Base-by-base conservation (phyloP, 2,113 vertebrate species). In the Gobiocypris rarus region DNA sequence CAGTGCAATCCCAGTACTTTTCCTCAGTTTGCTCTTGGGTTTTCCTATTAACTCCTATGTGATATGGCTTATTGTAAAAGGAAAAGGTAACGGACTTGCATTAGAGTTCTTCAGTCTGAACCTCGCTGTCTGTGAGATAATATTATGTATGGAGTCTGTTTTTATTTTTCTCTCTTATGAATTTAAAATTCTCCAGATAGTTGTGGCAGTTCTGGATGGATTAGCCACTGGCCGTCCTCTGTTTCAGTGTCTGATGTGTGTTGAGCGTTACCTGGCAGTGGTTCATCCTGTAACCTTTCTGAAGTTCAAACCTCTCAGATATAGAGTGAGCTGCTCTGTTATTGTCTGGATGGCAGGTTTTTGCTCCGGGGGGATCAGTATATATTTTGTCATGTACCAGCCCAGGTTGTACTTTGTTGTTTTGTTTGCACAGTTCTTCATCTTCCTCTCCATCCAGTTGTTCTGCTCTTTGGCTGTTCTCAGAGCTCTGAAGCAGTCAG, bases 11-110 rank as follows among this genome's bases (percentile, higher is more conserved):
- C 17, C 31, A 38, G 31, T 67, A 10, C 15, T 67, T 67, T 17
- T 67, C 63, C 1, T 67, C 63, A 67, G 1, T 67, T 6, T 34
- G 19, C 28, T 67, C 34, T 17, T 67, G 31, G 17, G 19, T 67
- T 19, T 74, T 50, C 81, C 67, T 0, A 4, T 79, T 1, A 71
- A 80, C 31, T 74, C 17, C 3, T 86, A 80, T 79, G 81, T 79
- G 31, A 71, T 83, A 13, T 86, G 81, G 81, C 85, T 86, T 52
- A 85, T 85, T 58, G 75, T 52, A 8, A 69, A 8, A 1, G 78
- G 45, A 54, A 85, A 63, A 65, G 70, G 70, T 17, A 34, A 65
- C 31, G 61, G 61, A 65, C 61, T 65, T 28, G 61, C 61, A 15
- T 5, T 26, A 24, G 45, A 74, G 13, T 38, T 67, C 31, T 67